Conservation (phyloP, 2,113 vertebrate species). For the Pygoscelis antarcticus region DNA sequence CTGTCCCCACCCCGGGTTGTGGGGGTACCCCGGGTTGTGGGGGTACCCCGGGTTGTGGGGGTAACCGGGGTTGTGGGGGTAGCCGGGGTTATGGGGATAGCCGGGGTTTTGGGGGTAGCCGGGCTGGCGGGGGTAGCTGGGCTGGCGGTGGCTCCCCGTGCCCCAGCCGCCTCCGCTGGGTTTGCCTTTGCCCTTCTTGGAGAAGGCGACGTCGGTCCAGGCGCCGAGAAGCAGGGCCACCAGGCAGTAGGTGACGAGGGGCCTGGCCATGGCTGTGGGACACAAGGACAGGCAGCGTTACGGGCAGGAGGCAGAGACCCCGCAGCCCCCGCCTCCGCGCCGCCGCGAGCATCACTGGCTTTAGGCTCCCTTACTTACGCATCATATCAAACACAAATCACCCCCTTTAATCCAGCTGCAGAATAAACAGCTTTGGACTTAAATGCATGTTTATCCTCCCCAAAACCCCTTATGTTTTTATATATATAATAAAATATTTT, state of each 20-base stretch:
- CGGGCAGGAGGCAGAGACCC: neutral
- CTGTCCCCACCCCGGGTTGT: constrained; percentile 54
- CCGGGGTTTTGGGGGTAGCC: neutral
- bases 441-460: fast-evolving
- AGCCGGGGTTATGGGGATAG: fast-evolving
- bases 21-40: neutral
- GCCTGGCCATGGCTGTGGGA: constrained; percentile 59
- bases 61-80: neutral
- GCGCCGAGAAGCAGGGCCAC: constrained; percentile 56
- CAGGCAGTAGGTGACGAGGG: constrained; percentile 39
- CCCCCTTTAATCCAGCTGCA: no score
- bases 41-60: neutral
- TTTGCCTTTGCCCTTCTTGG: constrained; percentile 72
- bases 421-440: neutral
- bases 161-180: constrained; percentile 62
- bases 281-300: neutral
- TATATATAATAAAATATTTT: no score
- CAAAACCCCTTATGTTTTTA: neutral
- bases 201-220: constrained; percentile 41
- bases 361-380: fast-evolving
- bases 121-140: constrained; percentile 31
- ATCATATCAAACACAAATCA: fast-evolving
- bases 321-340: fast-evolving
- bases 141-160: constrained; percentile 39
- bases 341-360: fast-evolving